Evolutionary conservation across 2,797 vertebrate species (phyloP), one percentile per base, ranked within the genome.

Genomic region (Vultur gryphus): DNA sequence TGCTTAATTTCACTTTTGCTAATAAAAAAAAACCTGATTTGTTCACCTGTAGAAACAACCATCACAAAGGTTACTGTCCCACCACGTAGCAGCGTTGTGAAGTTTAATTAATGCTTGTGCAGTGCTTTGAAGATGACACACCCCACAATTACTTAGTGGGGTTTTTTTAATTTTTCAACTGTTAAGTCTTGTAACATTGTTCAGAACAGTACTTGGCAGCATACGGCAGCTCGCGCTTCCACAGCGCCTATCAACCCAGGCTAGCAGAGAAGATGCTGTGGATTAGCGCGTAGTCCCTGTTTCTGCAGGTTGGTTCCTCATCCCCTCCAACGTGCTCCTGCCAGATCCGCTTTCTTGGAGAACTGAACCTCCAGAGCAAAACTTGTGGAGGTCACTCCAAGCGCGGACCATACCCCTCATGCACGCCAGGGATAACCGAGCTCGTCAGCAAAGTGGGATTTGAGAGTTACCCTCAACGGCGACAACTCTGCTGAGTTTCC

Each of bases 141-240:
- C 4, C n/a, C 48, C 23, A 51, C 17, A 57, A 23, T 7, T 41
- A 77, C 24, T 61, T 23, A 1, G 52, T 17, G 55, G 5, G 20
- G 2, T 8, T 43, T 19, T 64, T 20, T 10, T 2, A 26, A 16
- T 33, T 89, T 91, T 57, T 61, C 51, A 41, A 1, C 9, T 49
- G 79, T 44, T 61, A 16, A 46, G n/a, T 46, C 28, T 20, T 4
- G 24, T 23, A 54, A 19, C 9, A 4, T 2, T 37, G 37, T 2
- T 73, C 25, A 11, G 58, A n/a, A 25, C 1, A 2, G 33, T 5
- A 18, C 31, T 20, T 37, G 46, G 49, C 48, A 87, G 61, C 29
- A n/a, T 9, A n/a, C 0, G 4, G 18, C 13, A 80, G 48, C 29
- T 51, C 1, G 0, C 6, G 4, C 25, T 51, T 16, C 25, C 49